Evolutionary conservation across 2,888 invertebrate species (phyloP).

Genomic region (Dynastes tityus): DNA sequence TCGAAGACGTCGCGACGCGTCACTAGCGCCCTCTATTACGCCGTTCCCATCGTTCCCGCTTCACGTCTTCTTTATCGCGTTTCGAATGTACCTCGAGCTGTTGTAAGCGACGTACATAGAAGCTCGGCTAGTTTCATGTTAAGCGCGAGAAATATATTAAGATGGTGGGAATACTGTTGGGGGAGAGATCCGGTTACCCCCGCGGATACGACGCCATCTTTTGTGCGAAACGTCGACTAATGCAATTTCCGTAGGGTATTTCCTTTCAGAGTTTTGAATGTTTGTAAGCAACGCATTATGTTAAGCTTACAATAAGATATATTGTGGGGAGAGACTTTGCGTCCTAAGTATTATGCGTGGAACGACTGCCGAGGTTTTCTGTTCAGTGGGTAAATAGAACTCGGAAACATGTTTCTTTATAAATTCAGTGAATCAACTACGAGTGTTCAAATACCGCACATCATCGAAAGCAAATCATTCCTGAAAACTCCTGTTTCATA

Average conservation of each 20-base stretch:
- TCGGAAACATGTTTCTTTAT: no score
- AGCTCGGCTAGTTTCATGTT: slow-evolving; percentile 25
- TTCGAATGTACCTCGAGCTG: slow-evolving; percentile 13
- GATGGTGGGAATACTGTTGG: neutral
- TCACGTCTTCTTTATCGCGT: no score
- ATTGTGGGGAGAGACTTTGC: no score
- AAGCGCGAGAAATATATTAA: slow-evolving; percentile 11
- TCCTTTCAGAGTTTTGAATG: neutral
- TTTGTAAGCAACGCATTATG: no score
- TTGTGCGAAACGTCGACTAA: slow-evolving; percentile 12
- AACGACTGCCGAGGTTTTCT: no score
- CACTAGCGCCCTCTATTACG: neutral
- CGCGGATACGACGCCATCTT: slow-evolving; percentile 32
- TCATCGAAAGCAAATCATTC: no score
- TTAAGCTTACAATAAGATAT: no score
- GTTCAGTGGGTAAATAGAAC: no score
- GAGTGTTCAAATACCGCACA: no score
- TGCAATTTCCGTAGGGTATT: neutral
- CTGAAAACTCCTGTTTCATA: no score
- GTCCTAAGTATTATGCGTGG: no score
- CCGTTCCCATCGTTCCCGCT: neutral
- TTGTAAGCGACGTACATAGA: neutral
- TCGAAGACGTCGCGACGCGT: neutral
- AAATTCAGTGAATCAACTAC: no score
- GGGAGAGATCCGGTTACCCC: slow-evolving; percentile 28